Base-by-base conservation (phyloP, 2,113 vertebrate species). In the Australoheros scitulus region DNA sequence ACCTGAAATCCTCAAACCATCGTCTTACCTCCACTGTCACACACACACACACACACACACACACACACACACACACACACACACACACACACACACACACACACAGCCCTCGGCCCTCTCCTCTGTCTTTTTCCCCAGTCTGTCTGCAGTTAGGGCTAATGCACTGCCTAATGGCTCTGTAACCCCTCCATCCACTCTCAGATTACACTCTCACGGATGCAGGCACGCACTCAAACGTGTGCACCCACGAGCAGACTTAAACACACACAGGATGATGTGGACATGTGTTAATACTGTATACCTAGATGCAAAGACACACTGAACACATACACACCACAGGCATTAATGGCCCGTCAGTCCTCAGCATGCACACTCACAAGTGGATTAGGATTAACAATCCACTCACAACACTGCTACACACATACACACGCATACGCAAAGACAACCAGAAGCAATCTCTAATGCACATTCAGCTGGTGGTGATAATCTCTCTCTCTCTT, bases 311-410 rank as follows among this genome's bases (percentile, higher is more conserved):
- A 15, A 68, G 6, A 79, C 26, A 61, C 72, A 72, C 32, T 32
- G 58, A 18, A 41, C 57, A 61, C 65, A 52, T 26, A 60, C 57
- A 79, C 20, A 72, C 82, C 76, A 75, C 18, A 2, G 41, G 24
- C 81, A 81, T 79, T 91, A 88, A 92, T 92, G 93, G 90, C 72
- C 78, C 34, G 83, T 43, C 36, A 1, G 61, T 52, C 47, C 56
- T 81, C 55, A 68, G 76, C 22, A 9, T 84, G 63, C 74, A 60
- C 79, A 81, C 87, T 93, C 89, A 93, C 29, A 22, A 81, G 68
- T 76, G 88, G 93, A 94, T 95, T 93, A 91, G 88, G 91, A 94
- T 92, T 90, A 92, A 83, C 83, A 92, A 88, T 89, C 84, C 72
- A 82, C 22, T 57, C 36, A 34, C 75, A 76, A 61, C 59, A 70